Evolutionary conservation across 2,113 vertebrate species (phyloP).

Genomic region (crab-eating macaque (Macaca fascicularis)): DNA sequence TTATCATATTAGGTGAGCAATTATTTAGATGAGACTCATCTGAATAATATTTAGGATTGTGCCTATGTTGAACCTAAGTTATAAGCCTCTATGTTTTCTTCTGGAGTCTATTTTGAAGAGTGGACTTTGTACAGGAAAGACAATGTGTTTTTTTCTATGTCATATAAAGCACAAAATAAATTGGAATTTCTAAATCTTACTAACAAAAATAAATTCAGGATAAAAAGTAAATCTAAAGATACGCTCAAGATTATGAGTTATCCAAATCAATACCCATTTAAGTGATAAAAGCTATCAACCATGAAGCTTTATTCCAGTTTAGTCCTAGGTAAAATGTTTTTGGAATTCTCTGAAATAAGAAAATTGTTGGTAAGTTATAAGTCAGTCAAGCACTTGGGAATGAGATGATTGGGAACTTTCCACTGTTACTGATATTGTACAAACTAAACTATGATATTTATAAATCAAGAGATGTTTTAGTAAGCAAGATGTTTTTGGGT

Average conservation of each 20-base stretch:
- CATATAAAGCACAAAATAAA: background rate
- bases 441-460: background rate
- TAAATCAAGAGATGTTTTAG: background rate
- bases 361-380: conserved; percentile 24
- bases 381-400: background rate
- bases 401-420: background rate
- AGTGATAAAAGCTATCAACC: background rate
- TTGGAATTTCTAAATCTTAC: background rate
- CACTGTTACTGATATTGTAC: background rate
- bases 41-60: background rate
- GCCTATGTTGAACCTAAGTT: background rate
- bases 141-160: background rate
- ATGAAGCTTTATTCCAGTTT: background rate
- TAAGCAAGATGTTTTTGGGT: background rate
- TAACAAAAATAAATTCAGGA: background rate
- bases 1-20: background rate
- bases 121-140: background rate
- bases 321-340: background rate
- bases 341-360: background rate
- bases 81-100: background rate
- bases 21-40: background rate
- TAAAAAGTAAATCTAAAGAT: conserved; percentile 34
- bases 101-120: background rate
- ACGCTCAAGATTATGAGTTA: background rate
- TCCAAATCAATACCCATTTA: background rate